Percentiles rank a stretch among this genome's conserved stretches.
These are phyloP conservation scores for Drosophila incognita DNA, from an alignment of 2,888 invertebrate species.

Conservation along the genomic window DNA sequence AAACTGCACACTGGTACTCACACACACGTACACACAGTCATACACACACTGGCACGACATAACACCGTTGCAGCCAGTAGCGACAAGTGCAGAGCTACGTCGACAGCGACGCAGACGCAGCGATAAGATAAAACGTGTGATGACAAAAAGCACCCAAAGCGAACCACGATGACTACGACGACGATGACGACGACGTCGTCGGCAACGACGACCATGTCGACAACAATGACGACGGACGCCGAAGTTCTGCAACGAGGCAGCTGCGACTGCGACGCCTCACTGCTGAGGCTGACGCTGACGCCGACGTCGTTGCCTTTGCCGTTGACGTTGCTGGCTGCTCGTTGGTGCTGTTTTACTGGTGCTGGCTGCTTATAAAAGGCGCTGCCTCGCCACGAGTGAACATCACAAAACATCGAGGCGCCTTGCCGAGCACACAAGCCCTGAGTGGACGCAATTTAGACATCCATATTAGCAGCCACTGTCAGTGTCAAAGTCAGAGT, in stretches of 20 bases:
- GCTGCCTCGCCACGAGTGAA: constrained; percentile 53
- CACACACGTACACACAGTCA: constrained; percentile 19
- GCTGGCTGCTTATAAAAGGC: constrained; percentile 64
- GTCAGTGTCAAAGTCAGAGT: constrained; percentile 25
- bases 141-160: constrained; percentile 79
- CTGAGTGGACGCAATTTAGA: constrained; percentile 35
- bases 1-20: constrained; percentile 60
- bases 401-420: constrained; percentile 76
- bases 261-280: constrained; percentile 35
- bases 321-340: constrained; percentile 21
- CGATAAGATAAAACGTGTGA: constrained; percentile 71
- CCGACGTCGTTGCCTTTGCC: constrained; percentile 11
- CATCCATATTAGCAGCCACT: constrained; percentile 24
- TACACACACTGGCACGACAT: constrained; percentile 13
- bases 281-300: constrained; percentile 21
- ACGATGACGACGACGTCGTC: constrained; percentile 23
- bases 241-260: constrained; percentile 51
- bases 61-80: constrained; percentile 36
- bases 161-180: constrained; percentile 31
- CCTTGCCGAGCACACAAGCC: constrained; percentile 72
- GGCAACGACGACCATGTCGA: constrained; percentile 22
- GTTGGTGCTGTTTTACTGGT: constrained; percentile 23
- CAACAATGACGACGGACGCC: constrained; percentile 38
- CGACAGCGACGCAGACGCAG: constrained; percentile 54
- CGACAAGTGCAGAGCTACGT: constrained; percentile 53